phyloP scores from a whole-genome alignment of 2,888 invertebrate genomes.

The Lysandra bellargus region DNA sequence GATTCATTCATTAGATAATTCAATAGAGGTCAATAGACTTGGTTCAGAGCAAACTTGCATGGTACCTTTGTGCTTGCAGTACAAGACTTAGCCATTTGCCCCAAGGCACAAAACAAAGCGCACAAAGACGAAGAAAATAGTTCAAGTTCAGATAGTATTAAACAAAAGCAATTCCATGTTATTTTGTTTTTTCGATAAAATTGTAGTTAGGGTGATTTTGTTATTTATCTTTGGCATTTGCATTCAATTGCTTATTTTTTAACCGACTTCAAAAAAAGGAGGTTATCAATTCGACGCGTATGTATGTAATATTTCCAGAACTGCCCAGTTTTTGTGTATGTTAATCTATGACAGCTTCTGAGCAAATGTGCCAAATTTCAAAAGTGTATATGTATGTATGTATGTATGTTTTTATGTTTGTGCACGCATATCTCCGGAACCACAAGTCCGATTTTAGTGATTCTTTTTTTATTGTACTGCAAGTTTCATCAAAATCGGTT shows the following conservation, averaged over 20 bases:
- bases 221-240: neutral
- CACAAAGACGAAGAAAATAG: neutral
- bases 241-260: neutral
- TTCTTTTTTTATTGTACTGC: no score
- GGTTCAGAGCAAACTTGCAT: constrained; percentile 1
- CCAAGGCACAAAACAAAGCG: neutral
- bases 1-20: constrained; percentile 29
- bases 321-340: no score
- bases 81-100: neutral
- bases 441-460: no score
- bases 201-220: neutral
- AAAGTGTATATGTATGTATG: no score
- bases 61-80: neutral
- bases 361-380: no score
- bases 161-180: neutral
- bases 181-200: neutral
- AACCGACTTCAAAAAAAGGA: no score
- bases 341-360: no score
- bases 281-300: no score
- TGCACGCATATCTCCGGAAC: no score
- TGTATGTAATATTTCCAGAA: no score
- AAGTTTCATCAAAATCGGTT: no score
- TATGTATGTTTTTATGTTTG: no score
- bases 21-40: constrained; percentile 14
- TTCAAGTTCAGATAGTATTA: neutral